These are phyloP conservation scores for Synaphobranchus kaupii DNA, from an alignment of 2,797 vertebrate genomes.

Conservation along the genomic window DNA sequence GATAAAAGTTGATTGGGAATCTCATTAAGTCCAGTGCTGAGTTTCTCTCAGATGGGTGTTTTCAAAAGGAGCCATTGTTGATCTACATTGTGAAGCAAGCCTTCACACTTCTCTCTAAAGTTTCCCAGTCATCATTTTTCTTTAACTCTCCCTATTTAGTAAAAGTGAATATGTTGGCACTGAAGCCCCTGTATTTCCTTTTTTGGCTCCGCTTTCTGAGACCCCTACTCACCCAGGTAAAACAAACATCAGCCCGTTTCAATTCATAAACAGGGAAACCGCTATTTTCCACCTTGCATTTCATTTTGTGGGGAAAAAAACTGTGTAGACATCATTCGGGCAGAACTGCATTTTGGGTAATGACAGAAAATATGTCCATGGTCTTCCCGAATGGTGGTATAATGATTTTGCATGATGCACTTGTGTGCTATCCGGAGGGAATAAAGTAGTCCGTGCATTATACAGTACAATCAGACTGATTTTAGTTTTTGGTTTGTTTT, in stretches of 20 bases:
- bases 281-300: background rate
- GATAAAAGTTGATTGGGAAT: slow-evolving; percentile 61
- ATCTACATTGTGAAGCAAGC: slow-evolving; percentile 15
- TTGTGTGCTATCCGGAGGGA: background rate
- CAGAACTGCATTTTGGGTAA: background rate
- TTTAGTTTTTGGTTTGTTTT: too few relatives aligned
- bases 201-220: background rate
- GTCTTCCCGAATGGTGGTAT: background rate
- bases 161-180: background rate
- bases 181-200: background rate
- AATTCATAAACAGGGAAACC: background rate
- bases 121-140: slow-evolving; percentile 23
- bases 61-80: slow-evolving; percentile 47
- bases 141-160: slow-evolving; percentile 12
- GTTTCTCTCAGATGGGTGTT: slow-evolving; percentile 48
- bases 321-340: background rate
- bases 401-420: background rate
- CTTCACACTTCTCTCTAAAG: slow-evolving; percentile 12
- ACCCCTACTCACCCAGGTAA: background rate
- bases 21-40: slow-evolving; percentile 57
- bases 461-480: too few relatives aligned
- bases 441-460: background rate
- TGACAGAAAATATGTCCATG: background rate
- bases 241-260: background rate
- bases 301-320: background rate